Conservation (phyloP, 2,888 invertebrate genomes). For the Acleris laterana region DNA sequence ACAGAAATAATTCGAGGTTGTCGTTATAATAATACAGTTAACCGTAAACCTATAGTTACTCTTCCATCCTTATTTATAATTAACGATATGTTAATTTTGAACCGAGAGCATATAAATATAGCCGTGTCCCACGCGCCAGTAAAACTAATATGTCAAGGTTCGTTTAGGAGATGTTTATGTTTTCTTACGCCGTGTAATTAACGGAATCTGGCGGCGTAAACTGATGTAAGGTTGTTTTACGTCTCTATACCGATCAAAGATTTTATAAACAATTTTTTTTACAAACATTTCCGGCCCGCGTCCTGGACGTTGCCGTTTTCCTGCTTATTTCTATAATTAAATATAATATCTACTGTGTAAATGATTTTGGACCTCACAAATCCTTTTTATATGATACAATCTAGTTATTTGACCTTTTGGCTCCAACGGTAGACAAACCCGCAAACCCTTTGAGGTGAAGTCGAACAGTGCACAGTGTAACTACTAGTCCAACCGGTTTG, state of each 20-base stretch:
- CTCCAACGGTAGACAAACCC: no score
- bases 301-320: slow-evolving; percentile 20
- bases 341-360: no score
- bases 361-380: no score
- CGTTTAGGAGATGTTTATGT: slow-evolving; percentile 59
- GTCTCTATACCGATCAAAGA: slow-evolving; percentile 34
- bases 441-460: no score
- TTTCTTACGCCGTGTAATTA: slow-evolving; percentile 61
- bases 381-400: no score
- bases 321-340: slow-evolving; percentile 10
- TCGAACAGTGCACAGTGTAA: no score
- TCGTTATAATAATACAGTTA: neutral
- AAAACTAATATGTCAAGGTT: slow-evolving; percentile 76
- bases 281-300: slow-evolving; percentile 17
- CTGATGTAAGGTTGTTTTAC: slow-evolving; percentile 47
- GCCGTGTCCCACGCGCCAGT: slow-evolving; percentile 59
- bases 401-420: no score
- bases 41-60: slow-evolving; percentile 21
- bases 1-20: no score
- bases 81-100: slow-evolving; percentile 42
- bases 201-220: slow-evolving; percentile 52
- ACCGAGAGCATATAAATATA: slow-evolving; percentile 56
- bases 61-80: slow-evolving; percentile 39
- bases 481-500: no score
- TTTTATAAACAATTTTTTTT: slow-evolving; percentile 22